Conservation (phyloP, 2,113 vertebrate species). For the Pseudorectes ferrugineus region DNA sequence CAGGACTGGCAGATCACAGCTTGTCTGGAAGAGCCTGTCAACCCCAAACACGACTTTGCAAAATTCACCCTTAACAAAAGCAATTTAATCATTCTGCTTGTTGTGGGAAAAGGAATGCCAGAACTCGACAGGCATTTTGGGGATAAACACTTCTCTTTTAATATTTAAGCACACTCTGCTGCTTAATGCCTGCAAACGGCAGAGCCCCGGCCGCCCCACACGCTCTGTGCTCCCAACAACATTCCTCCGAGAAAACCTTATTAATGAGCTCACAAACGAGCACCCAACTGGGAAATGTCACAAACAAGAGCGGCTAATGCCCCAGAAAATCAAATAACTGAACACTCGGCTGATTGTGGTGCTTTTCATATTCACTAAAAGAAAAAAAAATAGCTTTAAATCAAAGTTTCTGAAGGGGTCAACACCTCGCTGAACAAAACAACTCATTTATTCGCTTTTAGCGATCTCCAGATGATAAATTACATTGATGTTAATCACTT, state of each 20-base stretch:
- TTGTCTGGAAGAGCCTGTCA: neutral
- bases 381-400: constrained; percentile 55
- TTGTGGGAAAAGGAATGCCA: neutral
- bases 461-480: constrained; percentile 78
- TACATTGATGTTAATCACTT: constrained; percentile 75
- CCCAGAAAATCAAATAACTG: constrained; percentile 80
- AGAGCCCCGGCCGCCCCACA: neutral
- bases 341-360: constrained; percentile 71
- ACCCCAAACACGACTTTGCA: neutral
- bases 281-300: constrained; percentile 80
- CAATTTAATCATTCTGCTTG: neutral
- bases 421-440: constrained; percentile 77
- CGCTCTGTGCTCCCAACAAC: constrained; percentile 22
- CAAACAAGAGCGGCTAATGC: constrained; percentile 79
- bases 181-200: neutral
- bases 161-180: neutral
- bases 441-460: constrained; percentile 75
- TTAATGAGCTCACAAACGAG: constrained; percentile 80
- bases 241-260: constrained; percentile 71
- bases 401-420: constrained; percentile 74
- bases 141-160: constrained; percentile 1
- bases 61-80: neutral
- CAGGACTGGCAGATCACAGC: neutral
- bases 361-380: constrained; percentile 70
- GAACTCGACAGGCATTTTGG: neutral